Conservation (phyloP, 2,113 vertebrate species). For the Hydropotes inermis region DNA sequence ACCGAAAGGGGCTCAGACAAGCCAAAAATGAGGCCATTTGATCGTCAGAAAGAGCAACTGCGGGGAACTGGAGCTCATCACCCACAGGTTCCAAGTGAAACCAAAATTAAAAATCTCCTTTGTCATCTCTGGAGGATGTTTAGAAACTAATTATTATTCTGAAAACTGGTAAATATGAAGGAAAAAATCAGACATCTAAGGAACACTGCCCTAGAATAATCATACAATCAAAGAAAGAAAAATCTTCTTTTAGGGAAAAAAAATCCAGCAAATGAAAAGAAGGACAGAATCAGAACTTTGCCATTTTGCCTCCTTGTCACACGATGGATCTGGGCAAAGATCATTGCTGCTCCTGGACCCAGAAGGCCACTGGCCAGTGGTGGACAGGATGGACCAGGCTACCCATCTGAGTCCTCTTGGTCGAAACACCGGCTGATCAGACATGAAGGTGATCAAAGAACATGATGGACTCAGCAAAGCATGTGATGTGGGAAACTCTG, state of each 20-base stretch:
- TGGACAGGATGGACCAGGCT: background rate
- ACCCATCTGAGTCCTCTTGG: background rate
- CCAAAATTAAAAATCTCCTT: background rate
- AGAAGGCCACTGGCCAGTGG: background rate
- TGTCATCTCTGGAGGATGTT: background rate
- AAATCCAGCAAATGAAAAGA: background rate
- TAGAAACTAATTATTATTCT: background rate
- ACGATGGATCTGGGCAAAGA: background rate
- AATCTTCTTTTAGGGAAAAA: background rate
- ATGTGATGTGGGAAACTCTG: background rate
- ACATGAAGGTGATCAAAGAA: background rate
- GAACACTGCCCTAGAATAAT: background rate
- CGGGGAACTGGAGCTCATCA: rapidly evolving
- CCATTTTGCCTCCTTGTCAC: background rate
- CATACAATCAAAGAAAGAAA: background rate
- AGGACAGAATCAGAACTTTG: background rate
- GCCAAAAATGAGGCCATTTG: too few species aligned
- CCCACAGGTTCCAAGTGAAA: background rate
- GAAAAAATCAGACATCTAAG: background rate
- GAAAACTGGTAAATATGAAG: background rate
- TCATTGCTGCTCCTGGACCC: background rate
- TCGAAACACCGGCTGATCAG: background rate
- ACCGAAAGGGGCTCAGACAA: background rate
- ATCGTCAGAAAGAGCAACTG: background rate
- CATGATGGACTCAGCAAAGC: background rate